Base-by-base conservation (phyloP, 2,888 invertebrate genomes). In the Maniola hyperantus region DNA sequence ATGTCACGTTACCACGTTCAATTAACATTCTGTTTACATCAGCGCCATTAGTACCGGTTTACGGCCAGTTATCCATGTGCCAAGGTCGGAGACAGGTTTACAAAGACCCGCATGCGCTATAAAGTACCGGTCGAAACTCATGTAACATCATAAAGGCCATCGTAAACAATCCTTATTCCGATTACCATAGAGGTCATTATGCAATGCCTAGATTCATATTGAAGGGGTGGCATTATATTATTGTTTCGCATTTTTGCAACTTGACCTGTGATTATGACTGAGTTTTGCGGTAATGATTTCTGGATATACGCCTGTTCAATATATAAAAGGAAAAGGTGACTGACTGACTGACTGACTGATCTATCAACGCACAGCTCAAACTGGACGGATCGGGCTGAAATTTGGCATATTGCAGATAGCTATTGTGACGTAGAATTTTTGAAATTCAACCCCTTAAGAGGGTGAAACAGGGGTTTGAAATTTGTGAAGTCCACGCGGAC, bases 51-150 rank as follows among this genome's bases (percentile, higher is more conserved):
- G 65, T 77, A 81, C 84, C 83, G 81, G 85, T 84, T 79, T 68
- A 51, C 67, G 70, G 73, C 75, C 78, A 74, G 77, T 77, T 73
- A 71, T 72, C 70, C 67, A 72, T 70, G 68, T 71, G 67, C 74
- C 89, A 89, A 90, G 90, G 89, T 86, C 87, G 82, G 73, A 83
- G 84, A 85, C 89, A 82, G 86, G 88, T 87, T 83, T 76, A 61
- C n/a, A 67, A 59, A 64, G 64, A 67, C 61, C 64, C 36, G 66
- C 64, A 54, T 62, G 54, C 7, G 13, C 55, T 55, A 46, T 55
- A 55, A 48, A 64, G 67, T 67, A 65, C 62, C 62, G 54, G 59
- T 64, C 60, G 36, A 64, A 55, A 61, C 51, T 44, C 62, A 34
- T 34, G 34, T 42, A 53, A 51, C 18, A 20, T 57, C 36, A 39